Conservation (phyloP, 2,797 vertebrate species). For the Pteronotus mesoamericanus region DNA sequence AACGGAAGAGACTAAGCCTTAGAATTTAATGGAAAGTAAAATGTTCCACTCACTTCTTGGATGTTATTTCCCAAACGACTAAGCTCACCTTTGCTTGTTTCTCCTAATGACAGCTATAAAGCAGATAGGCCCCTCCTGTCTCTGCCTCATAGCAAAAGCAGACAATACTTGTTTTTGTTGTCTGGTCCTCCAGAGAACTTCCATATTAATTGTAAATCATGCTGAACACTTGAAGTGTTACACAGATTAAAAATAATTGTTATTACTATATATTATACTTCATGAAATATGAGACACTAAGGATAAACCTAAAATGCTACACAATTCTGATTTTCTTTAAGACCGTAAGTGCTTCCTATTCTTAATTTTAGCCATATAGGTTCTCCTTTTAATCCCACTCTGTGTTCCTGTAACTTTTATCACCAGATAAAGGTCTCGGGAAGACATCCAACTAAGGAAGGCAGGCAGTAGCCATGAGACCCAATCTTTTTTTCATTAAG, state of each 20-base stretch:
- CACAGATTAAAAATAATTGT: neutral
- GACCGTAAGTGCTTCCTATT: neutral
- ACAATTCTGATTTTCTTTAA: constrained; percentile 11
- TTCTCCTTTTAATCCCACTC: constrained; percentile 11
- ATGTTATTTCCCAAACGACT: neutral
- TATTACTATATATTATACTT: neutral
- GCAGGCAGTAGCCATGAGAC: constrained; percentile 70
- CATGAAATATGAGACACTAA: neutral
- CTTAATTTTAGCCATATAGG: constrained; percentile 54
- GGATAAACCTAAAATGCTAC: neutral
- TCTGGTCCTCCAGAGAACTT: neutral
- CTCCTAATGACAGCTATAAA: neutral
- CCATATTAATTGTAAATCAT: neutral
- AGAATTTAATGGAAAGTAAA: neutral
- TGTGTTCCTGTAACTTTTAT: constrained; percentile 57
- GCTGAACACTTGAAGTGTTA: constrained; percentile 5
- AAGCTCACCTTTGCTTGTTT: neutral
- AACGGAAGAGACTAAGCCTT: neutral
- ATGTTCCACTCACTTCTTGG: neutral
- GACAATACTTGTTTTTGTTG: neutral
- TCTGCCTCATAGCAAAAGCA: neutral
- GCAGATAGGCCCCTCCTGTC: neutral
- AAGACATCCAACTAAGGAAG: constrained; percentile 68
- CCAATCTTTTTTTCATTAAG: neutral
- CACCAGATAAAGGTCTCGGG: constrained; percentile 65